phyloP scores from a whole-genome alignment of 2,888 invertebrate species.

The Lottia gigantea region DNA sequence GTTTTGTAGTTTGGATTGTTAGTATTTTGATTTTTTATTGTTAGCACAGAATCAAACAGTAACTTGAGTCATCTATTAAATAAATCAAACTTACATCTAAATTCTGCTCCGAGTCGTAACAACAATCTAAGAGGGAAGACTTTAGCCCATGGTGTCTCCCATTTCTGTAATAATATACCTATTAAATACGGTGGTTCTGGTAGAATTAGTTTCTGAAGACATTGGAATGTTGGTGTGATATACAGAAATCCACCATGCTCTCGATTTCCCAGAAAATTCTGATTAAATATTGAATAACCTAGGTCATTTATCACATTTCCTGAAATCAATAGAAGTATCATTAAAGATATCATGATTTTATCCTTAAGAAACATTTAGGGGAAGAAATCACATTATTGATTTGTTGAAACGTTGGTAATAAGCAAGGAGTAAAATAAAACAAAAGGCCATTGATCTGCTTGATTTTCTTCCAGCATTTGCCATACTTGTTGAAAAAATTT shows the following conservation, averaged over 20 bases:
- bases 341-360: no score
- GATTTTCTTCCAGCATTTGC: no score
- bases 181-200: conserved; percentile 83
- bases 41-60: background rate
- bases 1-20: no score
- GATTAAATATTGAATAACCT: conserved; percentile 76
- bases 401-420: no score
- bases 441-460: no score
- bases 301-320: conserved; percentile 79
- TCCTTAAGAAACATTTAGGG: no score
- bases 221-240: conserved; percentile 83
- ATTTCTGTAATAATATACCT: conserved; percentile 82
- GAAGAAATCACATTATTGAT: no score
- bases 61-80: background rate
- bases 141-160: conserved; percentile 87
- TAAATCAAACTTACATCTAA: conserved; percentile 73
- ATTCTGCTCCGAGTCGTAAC: conserved; percentile 84
- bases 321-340: conserved; percentile 47
- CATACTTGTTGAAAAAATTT: no score
- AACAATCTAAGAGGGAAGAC: conserved; percentile 79
- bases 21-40: no score
- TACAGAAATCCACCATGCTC: conserved; percentile 81
- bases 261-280: conserved; percentile 63
- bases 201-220: conserved; percentile 79
- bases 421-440: no score